phyloP scores from a whole-genome alignment of 1,140 invertebrate genomes.

The Cotesia vestalis region DNA sequence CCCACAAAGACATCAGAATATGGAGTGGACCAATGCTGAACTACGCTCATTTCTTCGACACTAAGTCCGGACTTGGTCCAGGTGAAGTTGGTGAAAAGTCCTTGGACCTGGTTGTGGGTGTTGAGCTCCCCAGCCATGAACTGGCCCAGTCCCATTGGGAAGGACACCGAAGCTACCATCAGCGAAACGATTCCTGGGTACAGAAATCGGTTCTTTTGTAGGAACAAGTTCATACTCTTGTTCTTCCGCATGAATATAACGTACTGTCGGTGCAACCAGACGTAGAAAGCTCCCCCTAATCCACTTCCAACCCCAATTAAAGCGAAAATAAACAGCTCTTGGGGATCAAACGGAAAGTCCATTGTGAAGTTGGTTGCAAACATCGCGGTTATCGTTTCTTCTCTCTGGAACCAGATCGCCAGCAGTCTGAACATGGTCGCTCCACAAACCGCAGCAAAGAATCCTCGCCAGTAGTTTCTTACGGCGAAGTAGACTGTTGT shows the following conservation, averaged over 20 bases:
- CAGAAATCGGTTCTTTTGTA: slow-evolving; percentile 95
- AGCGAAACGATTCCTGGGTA: slow-evolving; percentile 89
- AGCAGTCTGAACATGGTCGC: slow-evolving; percentile 93
- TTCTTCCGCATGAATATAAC: slow-evolving; percentile 95
- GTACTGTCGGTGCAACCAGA: slow-evolving; percentile 92
- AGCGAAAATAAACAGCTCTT: slow-evolving; percentile 94
- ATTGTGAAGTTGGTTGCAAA: slow-evolving; percentile 94
- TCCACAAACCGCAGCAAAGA: slow-evolving; percentile 97
- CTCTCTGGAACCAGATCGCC: slow-evolving; percentile 93
- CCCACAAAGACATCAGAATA: slow-evolving; percentile 88
- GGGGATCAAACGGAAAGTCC: slow-evolving; percentile 97
- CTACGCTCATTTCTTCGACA: slow-evolving; percentile 84
- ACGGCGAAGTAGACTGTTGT: slow-evolving; percentile 99
- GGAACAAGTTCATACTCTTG: slow-evolving; percentile 89
- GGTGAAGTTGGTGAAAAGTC: slow-evolving; percentile 95
- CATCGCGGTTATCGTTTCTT: slow-evolving; percentile 94
- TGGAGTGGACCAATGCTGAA: slow-evolving; percentile 88
- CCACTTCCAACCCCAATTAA: slow-evolving; percentile 91
- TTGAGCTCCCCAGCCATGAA: slow-evolving; percentile 90
- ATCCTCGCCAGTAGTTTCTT: slow-evolving; percentile 98
- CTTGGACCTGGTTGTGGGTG: slow-evolving; percentile 84
- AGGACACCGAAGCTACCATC: slow-evolving; percentile 83
- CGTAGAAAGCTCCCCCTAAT: slow-evolving; percentile 90
- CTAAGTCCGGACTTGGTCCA: slow-evolving; percentile 85
- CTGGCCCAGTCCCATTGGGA: slow-evolving; percentile 85